Base-by-base conservation (phyloP, 2,797 vertebrate genomes). In the Sparus aurata region DNA sequence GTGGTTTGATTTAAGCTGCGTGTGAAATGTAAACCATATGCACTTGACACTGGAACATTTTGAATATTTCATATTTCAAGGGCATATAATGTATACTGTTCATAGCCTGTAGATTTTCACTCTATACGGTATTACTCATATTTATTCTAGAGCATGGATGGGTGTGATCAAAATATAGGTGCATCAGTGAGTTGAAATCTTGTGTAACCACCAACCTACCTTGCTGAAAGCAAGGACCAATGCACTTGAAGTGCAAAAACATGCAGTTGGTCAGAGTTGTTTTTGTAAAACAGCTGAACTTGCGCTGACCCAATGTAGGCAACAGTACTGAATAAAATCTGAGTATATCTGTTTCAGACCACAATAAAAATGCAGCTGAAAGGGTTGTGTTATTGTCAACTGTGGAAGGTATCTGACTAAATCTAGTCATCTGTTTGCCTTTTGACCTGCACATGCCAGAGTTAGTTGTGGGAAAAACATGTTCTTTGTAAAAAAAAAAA, bases 221-320 rank as follows among this genome's bases (percentile, higher is more conserved):
- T 12, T 57, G 22, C 20, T 49, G 45, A 53, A 15, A 63, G 34
- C 15, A 25, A 25, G 18, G 20, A 66, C 20, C 69, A 16, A 60
- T 59, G 1, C 16, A 60, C 34, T 77, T 75, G 55, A 80, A 53
- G 5, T 52, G 20, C 49, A 71, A 58, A 77, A 70, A 61, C 30
- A 61, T 50, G 52, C 41, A 71, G 68, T 18, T 18, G 22, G 69
- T 75, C 59, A 53, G 20, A 79, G 43, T 66, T 80, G 66, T 80
- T 85, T 79, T 82, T 4, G 15, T 60, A 34, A 82, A 80, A 60
- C 50, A 64, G 52, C 16, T 60, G 72, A 69, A 72, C 69, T 23
- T 13, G 41, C 45, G n/a, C 13, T 79, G 77, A 74, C 59, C 69
- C 45, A 38, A 43, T 75, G 75, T 77, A 59, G 66, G 69, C 69